phyloP scores from a whole-genome alignment of 2,797 vertebrate species.

The Rhinophrynus dorsalis region DNA sequence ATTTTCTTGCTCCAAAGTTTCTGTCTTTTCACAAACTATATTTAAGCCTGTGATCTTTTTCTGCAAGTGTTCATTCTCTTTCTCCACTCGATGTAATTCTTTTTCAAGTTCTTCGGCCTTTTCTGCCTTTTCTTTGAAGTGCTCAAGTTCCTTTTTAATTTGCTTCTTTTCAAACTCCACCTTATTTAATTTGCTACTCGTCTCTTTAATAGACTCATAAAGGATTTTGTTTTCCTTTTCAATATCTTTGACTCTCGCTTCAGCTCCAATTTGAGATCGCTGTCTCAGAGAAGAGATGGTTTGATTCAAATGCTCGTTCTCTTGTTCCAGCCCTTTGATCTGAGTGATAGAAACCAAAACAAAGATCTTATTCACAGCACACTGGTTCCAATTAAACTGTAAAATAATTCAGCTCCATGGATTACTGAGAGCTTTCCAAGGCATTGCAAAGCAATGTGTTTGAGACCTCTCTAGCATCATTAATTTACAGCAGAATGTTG shows the following conservation, averaged over 20 bases:
- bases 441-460: too few species aligned
- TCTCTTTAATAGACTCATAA: slow-evolving; percentile 94
- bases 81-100: slow-evolving; percentile 81
- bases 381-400: neutral
- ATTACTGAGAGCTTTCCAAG: too few species aligned
- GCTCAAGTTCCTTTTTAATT: slow-evolving; percentile 88
- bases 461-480: too few species aligned
- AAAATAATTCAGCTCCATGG: too few species aligned
- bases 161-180: slow-evolving; percentile 93
- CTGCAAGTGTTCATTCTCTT: slow-evolving; percentile 90
- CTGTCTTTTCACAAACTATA: slow-evolving; percentile 91
- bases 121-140: slow-evolving; percentile 90
- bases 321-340: slow-evolving; percentile 92
- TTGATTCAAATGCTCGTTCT: slow-evolving; percentile 91
- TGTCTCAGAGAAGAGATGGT: slow-evolving; percentile 87
- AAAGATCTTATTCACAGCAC: neutral
- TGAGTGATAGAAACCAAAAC: slow-evolving; percentile 58
- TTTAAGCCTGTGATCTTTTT: slow-evolving; percentile 88
- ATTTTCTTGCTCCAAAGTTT: slow-evolving; percentile 89
- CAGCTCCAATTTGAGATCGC: slow-evolving; percentile 89
- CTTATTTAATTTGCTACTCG: slow-evolving; percentile 89
- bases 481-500: too few species aligned
- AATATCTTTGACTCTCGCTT: slow-evolving; percentile 92
- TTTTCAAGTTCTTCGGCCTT: slow-evolving; percentile 87
- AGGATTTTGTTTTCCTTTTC: slow-evolving; percentile 96